Evolutionary conservation across 2,888 invertebrate genomes (phyloP).

Genomic region (Plagodis pulveraria): DNA sequence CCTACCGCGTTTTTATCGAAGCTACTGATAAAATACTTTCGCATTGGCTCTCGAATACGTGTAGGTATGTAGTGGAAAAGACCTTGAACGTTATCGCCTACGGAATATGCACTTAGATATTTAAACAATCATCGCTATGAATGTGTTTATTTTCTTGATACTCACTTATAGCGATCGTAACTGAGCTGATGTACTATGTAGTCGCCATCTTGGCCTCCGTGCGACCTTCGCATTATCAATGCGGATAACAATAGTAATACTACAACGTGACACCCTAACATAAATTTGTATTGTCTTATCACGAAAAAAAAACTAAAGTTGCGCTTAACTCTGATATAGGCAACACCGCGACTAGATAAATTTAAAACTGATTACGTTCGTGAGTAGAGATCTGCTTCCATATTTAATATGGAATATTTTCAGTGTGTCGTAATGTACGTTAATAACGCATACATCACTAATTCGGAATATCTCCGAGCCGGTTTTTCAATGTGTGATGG

Average conservation of each 20-base stretch:
- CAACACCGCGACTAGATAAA: conserved; percentile 73
- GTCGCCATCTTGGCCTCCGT: conserved; percentile 67
- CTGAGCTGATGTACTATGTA: conserved; percentile 30
- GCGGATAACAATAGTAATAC: conserved; percentile 76
- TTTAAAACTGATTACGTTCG: conserved; percentile 53
- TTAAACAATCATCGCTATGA: conserved; percentile 61
- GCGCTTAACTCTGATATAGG: conserved; percentile 60
- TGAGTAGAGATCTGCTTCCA: conserved; percentile 44
- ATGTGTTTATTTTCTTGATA: conserved; percentile 54
- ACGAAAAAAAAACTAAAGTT: conserved; percentile 63
- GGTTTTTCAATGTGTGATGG: conserved; percentile 44
- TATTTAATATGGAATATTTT: conserved; percentile 37
- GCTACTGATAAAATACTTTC: conserved; percentile 51
- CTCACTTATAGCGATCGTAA: conserved; percentile 38
- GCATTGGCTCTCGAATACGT: conserved; percentile 44
- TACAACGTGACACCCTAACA: conserved; percentile 79
- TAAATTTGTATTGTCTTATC: conserved; percentile 83
- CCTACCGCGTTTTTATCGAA: conserved; percentile 41
- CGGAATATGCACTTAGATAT: conserved; percentile 66
- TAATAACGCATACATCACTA: conserved; percentile 20
- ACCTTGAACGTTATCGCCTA: conserved; percentile 68
- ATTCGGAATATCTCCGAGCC: conserved; percentile 38
- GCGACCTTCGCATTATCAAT: conserved; percentile 76
- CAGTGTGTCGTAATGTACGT: conserved; percentile 13
- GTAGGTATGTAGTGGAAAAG: conserved; percentile 56